phyloP scores from a whole-genome alignment of 2,113 vertebrate genomes.

The Eira barbara region DNA sequence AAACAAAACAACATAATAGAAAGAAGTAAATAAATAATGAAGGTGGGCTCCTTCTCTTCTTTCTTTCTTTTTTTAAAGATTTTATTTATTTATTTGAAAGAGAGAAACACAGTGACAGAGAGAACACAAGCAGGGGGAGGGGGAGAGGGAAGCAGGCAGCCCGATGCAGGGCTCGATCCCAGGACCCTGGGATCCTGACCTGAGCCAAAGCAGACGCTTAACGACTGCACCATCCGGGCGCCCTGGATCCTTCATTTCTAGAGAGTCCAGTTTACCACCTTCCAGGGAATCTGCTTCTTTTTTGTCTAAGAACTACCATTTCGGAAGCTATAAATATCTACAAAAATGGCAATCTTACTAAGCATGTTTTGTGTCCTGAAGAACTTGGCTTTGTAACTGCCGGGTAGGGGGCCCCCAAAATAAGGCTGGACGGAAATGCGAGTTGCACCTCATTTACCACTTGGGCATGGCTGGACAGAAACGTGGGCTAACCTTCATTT shows the following conservation, averaged over 20 bases:
- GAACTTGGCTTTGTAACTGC: not conserved
- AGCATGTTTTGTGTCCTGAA: not conserved
- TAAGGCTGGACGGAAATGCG: not conserved
- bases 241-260: not conserved
- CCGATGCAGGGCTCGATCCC: no score
- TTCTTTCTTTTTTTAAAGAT: no score
- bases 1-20: not conserved
- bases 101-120: no score
- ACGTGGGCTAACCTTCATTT: not conserved
- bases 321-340: not conserved
- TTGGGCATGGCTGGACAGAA: not conserved
- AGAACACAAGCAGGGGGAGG: no score
- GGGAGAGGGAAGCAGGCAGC: no score
- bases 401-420: not conserved
- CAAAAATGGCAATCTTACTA: not conserved
- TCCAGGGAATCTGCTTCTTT: not conserved
- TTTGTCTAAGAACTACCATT: not conserved
- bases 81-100: no score
- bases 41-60: not conserved
- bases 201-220: no score
- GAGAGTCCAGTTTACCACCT: not conserved
- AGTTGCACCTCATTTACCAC: not conserved
- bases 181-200: no score
- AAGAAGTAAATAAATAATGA: not conserved
- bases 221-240: no score